Evolutionary conservation across 2,888 invertebrate genomes (phyloP).

Genomic region (Phragmatobia fuliginosa): DNA sequence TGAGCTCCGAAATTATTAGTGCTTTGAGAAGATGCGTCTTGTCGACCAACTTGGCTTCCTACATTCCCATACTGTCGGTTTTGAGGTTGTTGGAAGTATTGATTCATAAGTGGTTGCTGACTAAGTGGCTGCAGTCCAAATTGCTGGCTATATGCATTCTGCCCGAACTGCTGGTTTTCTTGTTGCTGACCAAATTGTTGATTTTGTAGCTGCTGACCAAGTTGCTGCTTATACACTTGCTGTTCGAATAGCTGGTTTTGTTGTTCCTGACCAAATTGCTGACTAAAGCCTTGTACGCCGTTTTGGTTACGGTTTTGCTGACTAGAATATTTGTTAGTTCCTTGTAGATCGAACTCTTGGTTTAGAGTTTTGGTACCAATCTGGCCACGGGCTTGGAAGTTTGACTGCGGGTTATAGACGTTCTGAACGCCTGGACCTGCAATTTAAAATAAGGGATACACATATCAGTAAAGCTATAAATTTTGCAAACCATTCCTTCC

Average conservation of each 20-base stretch:
- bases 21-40: slow-evolving; percentile 30
- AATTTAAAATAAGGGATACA: not conserved
- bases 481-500: not conserved
- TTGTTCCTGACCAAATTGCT: not conserved
- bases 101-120: slow-evolving; percentile 19
- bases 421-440: slow-evolving; percentile 5
- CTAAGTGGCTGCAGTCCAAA: no score
- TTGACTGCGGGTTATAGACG: not conserved
- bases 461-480: not conserved
- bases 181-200: slow-evolving; percentile 33
- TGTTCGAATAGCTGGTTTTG: no score
- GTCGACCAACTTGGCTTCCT: slow-evolving; percentile 23
- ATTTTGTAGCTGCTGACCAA: not conserved
- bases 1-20: slow-evolving; percentile 16
- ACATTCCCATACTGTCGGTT: slow-evolving; percentile 26
- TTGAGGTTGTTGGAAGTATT: slow-evolving; percentile 10
- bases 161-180: slow-evolving; percentile 30
- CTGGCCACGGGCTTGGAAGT: not conserved
- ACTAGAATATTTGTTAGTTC: not conserved
- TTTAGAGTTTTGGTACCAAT: not conserved
- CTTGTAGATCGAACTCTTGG: slow-evolving; percentile 1
- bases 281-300: not conserved
- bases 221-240: no score
- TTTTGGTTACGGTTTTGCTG: not conserved
- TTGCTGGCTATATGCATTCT: slow-evolving; percentile 28